Evolutionary conservation across 1,140 invertebrate genomes (phyloP).

Genomic region (Pectinophora gossypiella): DNA sequence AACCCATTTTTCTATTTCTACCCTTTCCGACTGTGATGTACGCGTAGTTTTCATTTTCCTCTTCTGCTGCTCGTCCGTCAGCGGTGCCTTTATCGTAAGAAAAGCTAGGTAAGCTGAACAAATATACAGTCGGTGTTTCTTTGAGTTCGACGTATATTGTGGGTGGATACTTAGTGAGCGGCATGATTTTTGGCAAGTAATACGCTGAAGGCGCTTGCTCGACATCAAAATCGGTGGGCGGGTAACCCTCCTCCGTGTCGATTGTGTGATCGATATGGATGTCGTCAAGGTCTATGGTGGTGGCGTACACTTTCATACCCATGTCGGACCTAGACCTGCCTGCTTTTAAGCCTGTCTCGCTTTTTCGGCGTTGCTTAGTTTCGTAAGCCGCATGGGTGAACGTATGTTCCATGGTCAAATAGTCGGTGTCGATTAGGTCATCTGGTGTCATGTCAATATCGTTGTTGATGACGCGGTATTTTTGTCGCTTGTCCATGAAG

Average conservation of each 20-base stretch:
- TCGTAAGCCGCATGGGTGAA: conserved; percentile 53
- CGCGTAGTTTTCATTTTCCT: conserved; percentile 80
- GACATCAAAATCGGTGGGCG: conserved; percentile 30
- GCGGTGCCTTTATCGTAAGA: conserved; percentile 77
- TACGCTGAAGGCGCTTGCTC: conserved; percentile 71
- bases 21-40: conserved; percentile 79
- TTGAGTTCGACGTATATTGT: conserved; percentile 78
- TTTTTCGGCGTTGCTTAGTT: conserved; percentile 28
- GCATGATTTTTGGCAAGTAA: conserved; percentile 60
- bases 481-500: conserved; percentile 49
- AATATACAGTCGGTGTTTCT: conserved; percentile 80
- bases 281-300: conserved; percentile 67
- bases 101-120: conserved; percentile 80
- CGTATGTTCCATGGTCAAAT: conserved; percentile 41
- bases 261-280: conserved; percentile 65
- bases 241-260: conserved; percentile 49
- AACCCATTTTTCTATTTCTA: conserved; percentile 77
- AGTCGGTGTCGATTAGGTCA: conserved; percentile 39
- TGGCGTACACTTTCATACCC: conserved; percentile 55
- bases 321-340: conserved; percentile 17
- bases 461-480: conserved; percentile 32
- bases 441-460: conserved; percentile 43
- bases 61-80: conserved; percentile 75
- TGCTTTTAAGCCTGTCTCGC: conserved; percentile 36
- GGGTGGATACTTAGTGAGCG: conserved; percentile 54